These are phyloP conservation scores for Podabrus alpinus DNA, from an alignment of 2,888 invertebrate species.

Conservation along the genomic window DNA sequence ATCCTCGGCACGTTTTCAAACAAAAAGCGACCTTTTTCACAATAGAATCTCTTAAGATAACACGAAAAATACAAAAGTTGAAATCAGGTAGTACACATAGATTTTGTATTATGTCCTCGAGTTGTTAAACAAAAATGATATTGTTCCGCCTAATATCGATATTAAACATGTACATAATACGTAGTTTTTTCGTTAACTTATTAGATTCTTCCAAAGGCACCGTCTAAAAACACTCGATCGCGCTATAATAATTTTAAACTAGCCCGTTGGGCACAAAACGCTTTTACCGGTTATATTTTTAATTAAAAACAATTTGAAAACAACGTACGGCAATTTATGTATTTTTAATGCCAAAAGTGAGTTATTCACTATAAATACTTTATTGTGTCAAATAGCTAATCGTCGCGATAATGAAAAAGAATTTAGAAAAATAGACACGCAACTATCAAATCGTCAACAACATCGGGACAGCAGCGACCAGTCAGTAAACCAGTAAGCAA, in stretches of 20 bases:
- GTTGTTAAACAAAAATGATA: conserved; percentile 46
- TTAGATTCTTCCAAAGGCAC: conserved; percentile 38
- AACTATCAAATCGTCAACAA: conserved; percentile 21
- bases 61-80: background rate
- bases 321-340: background rate
- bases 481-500: conserved; percentile 35
- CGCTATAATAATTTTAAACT: conserved; percentile 12
- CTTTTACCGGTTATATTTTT: background rate
- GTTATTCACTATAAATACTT: background rate
- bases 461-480: conserved; percentile 31
- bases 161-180: no score
- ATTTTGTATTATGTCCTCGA: background rate
- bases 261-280: conserved; percentile 1
- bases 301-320: background rate
- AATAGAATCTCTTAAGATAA: background rate
- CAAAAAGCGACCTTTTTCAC: background rate
- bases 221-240: conserved; percentile 22
- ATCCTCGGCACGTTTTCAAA: background rate
- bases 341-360: background rate
- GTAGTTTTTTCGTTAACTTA: conserved; percentile 46
- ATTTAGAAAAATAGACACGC: conserved; percentile 15
- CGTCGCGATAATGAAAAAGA: background rate
- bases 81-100: no score
- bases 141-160: conserved; percentile 44
- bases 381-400: background rate